phyloP scores from a whole-genome alignment of 1,140 invertebrate genomes.

The Drosophila cardini region DNA sequence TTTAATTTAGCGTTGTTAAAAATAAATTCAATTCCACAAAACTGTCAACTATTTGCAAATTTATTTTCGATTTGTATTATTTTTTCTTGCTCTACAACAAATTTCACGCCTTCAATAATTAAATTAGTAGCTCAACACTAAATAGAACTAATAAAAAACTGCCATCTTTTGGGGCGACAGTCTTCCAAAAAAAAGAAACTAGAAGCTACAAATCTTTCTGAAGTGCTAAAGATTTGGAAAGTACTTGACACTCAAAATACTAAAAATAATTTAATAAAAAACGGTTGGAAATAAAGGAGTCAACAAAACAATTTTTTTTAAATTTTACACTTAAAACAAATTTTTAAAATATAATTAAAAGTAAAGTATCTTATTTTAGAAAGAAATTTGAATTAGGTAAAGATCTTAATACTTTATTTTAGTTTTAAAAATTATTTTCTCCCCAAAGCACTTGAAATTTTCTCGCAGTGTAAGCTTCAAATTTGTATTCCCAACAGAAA shows the following conservation, averaged over 20 bases:
- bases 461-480: too few species aligned
- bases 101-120: constrained; percentile 62
- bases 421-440: too few species aligned
- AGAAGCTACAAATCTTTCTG: background rate
- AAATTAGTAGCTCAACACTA: constrained; percentile 59
- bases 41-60: constrained; percentile 49
- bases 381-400: too few species aligned
- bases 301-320: too few species aligned
- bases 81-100: constrained; percentile 5
- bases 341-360: too few species aligned
- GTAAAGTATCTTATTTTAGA: too few species aligned
- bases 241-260: background rate
- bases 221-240: background rate
- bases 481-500: too few species aligned
- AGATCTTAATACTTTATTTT: too few species aligned
- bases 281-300: too few species aligned
- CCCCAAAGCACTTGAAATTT: too few species aligned
- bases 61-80: background rate
- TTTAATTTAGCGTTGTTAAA: constrained; percentile 1
- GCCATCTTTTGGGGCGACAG: constrained; percentile 28
- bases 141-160: constrained; percentile 61
- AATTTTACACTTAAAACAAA: too few species aligned
- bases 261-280: background rate
- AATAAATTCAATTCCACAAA: constrained; percentile 26
- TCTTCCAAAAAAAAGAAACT: background rate